Percentiles rank a stretch among this genome's conserved stretches.
phyloP scores from a whole-genome alignment of 1,140 invertebrate species.

The Dendroctonus ponderosae region DNA sequence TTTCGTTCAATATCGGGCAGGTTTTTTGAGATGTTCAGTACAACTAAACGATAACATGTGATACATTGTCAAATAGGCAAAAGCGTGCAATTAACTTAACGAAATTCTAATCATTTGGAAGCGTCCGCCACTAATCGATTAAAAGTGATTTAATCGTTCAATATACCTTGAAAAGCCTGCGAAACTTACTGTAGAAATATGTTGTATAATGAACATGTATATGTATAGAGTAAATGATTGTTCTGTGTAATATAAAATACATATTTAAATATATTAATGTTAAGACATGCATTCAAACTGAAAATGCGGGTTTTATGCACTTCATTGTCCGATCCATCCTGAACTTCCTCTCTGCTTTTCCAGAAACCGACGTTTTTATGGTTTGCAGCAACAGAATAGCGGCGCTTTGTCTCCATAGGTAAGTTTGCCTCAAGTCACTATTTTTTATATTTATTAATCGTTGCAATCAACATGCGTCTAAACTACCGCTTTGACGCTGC shows the following conservation, averaged over 20 bases:
- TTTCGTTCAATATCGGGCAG: slow-evolving; percentile 3
- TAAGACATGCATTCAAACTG: slow-evolving; percentile 29
- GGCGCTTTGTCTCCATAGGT: too few species aligned
- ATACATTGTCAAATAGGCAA: not conserved
- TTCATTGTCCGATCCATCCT: not conserved
- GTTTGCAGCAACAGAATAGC: too few species aligned
- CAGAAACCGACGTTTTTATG: too few species aligned
- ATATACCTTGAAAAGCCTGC: slow-evolving; percentile 11
- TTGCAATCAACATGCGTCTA: too few species aligned
- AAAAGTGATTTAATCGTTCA: not conserved
- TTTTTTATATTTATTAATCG: too few species aligned
- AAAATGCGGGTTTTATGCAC: slow-evolving; percentile 1
- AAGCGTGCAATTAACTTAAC: slow-evolving; percentile 11
- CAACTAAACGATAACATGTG: not conserved
- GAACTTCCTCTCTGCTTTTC: not conserved
- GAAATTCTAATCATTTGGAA: not conserved
- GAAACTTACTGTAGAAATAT: slow-evolving; percentile 29
- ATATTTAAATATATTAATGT: slow-evolving; percentile 34
- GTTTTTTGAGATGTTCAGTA: not conserved
- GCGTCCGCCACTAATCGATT: too few species aligned
- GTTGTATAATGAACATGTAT: slow-evolving; percentile 25
- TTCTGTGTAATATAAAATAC: slow-evolving; percentile 34
- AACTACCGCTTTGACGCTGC: too few species aligned
- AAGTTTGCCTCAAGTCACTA: too few species aligned
- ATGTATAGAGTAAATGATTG: slow-evolving; percentile 28